Evolutionary conservation across 2,888 invertebrate genomes (phyloP).

Genomic region (Pseudococcus longispinus): DNA sequence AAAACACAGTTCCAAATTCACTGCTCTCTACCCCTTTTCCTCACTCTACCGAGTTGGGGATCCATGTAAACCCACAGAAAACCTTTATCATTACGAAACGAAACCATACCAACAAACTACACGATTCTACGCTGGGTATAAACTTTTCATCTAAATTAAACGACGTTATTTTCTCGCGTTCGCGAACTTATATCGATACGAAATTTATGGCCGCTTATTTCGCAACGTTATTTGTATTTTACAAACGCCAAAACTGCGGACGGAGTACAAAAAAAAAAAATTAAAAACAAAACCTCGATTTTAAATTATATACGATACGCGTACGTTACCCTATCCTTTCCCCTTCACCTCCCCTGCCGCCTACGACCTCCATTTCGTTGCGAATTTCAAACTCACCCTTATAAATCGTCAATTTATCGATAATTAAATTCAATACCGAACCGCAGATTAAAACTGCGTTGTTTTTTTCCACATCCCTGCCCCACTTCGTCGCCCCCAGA

Average conservation of each 20-base stretch:
- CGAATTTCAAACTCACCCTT: not conserved
- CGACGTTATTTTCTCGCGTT: not conserved
- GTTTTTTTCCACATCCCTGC: not conserved
- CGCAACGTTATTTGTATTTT: not conserved
- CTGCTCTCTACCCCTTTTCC: not conserved
- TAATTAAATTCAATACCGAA: not conserved
- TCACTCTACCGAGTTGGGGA: not conserved
- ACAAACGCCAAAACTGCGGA: not conserved
- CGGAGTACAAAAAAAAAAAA: too few species aligned
- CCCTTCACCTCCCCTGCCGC: not conserved
- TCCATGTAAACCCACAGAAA: not conserved
- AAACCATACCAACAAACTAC: not conserved
- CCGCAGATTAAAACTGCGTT: not conserved
- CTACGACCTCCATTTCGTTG: not conserved
- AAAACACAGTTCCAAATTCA: too few species aligned
- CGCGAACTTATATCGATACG: not conserved
- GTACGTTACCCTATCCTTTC: not conserved
- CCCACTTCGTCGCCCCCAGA: not conserved
- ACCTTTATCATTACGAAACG: not conserved
- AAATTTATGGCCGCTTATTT: not conserved
- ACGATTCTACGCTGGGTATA: not conserved
- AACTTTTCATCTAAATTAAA: slow-evolving; percentile 30
- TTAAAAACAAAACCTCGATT: not conserved
- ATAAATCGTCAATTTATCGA: not conserved
- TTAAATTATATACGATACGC: not conserved